These are phyloP conservation scores for Hylia prasina DNA, from an alignment of 2,113 vertebrate genomes.

Conservation along the genomic window DNA sequence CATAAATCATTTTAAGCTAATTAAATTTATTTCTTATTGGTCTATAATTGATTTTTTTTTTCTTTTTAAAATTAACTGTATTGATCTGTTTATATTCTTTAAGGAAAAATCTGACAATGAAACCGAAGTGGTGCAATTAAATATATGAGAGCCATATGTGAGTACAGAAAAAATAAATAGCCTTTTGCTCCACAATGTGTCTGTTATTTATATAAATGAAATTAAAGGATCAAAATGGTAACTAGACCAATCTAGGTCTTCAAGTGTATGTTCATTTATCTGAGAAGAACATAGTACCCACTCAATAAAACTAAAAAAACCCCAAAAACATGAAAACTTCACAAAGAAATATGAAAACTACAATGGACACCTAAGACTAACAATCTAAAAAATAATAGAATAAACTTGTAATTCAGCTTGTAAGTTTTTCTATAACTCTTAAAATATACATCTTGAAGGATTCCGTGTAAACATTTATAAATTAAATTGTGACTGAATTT, in stretches of 20 bases:
- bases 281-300: not conserved
- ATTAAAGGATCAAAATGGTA: not conserved
- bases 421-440: not conserved
- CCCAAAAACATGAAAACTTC: rapidly evolving
- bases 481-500: not conserved
- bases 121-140: not conserved
- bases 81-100: not conserved
- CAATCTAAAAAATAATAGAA: not conserved
- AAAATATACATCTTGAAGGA: not conserved
- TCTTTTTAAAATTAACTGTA: not conserved
- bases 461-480: not conserved
- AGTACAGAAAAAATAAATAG: not conserved
- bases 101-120: not conserved
- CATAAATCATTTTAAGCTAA: not conserved
- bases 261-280: not conserved
- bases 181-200: not conserved
- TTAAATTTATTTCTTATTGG: not conserved
- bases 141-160: not conserved
- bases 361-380: not conserved
- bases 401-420: not conserved
- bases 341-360: not conserved
- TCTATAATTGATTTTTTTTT: not conserved
- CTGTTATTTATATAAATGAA: not conserved
- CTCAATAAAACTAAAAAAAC: not conserved
- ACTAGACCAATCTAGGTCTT: not conserved